Evolutionary conservation across 2,888 invertebrate genomes (phyloP).

Genomic region (Lasiommata megera): DNA sequence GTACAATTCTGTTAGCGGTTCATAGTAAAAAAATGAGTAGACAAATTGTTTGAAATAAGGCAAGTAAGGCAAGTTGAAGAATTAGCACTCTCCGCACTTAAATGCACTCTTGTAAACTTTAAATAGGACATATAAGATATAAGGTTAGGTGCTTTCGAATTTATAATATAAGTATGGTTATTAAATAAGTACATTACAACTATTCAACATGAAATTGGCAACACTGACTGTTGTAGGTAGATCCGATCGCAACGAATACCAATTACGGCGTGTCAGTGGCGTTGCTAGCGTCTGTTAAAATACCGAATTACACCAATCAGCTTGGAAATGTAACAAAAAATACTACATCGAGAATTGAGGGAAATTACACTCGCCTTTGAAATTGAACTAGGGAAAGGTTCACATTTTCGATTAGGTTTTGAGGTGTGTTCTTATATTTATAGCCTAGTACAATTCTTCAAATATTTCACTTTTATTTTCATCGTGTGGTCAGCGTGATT

Average conservation of each 20-base stretch:
- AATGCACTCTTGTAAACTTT: too few relatives aligned
- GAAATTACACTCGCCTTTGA: conserved; percentile 1
- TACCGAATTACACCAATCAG: conserved; percentile 21
- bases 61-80: too few relatives aligned
- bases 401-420: not conserved
- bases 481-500: too few relatives aligned
- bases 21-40: too few relatives aligned
- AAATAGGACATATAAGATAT: too few relatives aligned
- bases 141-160: too few relatives aligned
- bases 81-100: too few relatives aligned
- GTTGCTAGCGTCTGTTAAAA: conserved; percentile 24
- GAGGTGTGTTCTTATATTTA: not conserved
- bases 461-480: too few relatives aligned
- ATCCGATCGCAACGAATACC: conserved; percentile 25
- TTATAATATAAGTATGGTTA: too few relatives aligned
- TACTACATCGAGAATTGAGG: conserved; percentile 5
- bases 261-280: conserved; percentile 28
- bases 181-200: conserved; percentile 3
- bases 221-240: conserved; percentile 18
- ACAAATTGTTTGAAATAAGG: too few relatives aligned
- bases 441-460: too few relatives aligned
- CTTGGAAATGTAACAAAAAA: conserved; percentile 17
- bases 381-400: conserved; percentile 1
- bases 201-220: conserved; percentile 22
- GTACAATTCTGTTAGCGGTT: too few relatives aligned